Base-by-base conservation (phyloP, 2,113 vertebrate genomes). In the Oryzias celebensis region DNA sequence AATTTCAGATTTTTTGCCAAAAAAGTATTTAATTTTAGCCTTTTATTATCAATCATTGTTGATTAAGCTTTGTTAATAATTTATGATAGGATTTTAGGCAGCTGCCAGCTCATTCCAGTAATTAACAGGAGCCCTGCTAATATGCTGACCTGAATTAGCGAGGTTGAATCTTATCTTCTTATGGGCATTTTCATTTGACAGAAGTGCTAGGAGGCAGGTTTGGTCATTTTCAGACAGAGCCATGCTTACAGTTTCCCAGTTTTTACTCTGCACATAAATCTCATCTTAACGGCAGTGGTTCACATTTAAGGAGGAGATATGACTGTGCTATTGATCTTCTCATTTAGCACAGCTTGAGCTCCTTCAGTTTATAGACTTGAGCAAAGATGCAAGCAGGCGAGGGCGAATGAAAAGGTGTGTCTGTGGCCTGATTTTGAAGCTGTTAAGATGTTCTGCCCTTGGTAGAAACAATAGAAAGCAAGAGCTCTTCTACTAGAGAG, bases 401-500 rank as follows among this genome's bases (percentile, higher is more conserved):
- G 5, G 44, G 52, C 5, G 42, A 53, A 71, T 47, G 24, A 53
- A 60, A 55, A 68, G 52, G 31, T 46, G 60, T 24, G 26, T 45
- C 36, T 70, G 69, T 77, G 55, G 47, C 59, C 54, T 78, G 3
- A 13, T 47, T 75, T 62, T 68, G 46, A 68, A 67, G 63, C 71
- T 53, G 59, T n/a, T 49, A 23, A 55, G 47, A 65, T 62, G 17
- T 54, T 63, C 58, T 61, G 53, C 50, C 45, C 20, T 43, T 14
- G 65, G 51, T 44, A 61, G 60, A 73, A 65, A 72, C 18, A n/a
- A 24, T 31, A 23, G 52, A 26, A 18, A 17, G 42, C 36, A 22
- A 18, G 5, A 26, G 24, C 28, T 58, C 56, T 18, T 18, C n/a
- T 48, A 7, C n/a, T 48, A 6, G 6, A 48, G 69, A 70, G 77